Percentiles rank a stretch among this genome's conserved stretches.
These are phyloP conservation scores for Coregonus sp. DNA, from an alignment of 2,797 vertebrate species.

Conservation along the genomic window DNA sequence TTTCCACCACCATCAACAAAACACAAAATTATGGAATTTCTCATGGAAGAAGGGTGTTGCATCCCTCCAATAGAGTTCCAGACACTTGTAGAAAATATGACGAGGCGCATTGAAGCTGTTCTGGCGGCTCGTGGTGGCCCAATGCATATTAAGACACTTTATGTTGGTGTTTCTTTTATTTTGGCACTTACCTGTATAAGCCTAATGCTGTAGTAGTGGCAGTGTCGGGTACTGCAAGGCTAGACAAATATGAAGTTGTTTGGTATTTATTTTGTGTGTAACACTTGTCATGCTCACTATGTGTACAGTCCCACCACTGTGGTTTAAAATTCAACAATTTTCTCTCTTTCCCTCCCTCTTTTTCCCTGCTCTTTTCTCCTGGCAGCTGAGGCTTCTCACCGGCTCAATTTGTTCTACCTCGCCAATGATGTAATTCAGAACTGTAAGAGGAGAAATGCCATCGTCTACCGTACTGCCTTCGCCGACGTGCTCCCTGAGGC, in stretches of 20 bases:
- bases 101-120: no score
- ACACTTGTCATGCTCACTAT: neutral
- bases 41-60: no score
- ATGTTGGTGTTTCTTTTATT: no score
- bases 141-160: no score
- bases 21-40: no score
- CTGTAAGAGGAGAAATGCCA: constrained; percentile 94
- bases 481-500: constrained; percentile 91
- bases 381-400: constrained; percentile 85
- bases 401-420: constrained; percentile 92
- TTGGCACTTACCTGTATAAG: neutral
- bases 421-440: constrained; percentile 99
- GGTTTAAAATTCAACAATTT: neutral
- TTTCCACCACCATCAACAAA: no score
- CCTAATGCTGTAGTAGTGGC: neutral
- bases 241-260: neutral
- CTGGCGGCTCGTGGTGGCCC: no score
- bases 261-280: neutral
- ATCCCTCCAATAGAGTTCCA: no score
- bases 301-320: neutral
- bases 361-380: constrained; percentile 12
- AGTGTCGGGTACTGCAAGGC: neutral
- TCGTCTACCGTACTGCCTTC: constrained; percentile 91
- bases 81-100: no score
- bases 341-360: neutral